These are phyloP conservation scores for Drosophila colorata DNA, from an alignment of 2,888 invertebrate genomes.

Conservation along the genomic window DNA sequence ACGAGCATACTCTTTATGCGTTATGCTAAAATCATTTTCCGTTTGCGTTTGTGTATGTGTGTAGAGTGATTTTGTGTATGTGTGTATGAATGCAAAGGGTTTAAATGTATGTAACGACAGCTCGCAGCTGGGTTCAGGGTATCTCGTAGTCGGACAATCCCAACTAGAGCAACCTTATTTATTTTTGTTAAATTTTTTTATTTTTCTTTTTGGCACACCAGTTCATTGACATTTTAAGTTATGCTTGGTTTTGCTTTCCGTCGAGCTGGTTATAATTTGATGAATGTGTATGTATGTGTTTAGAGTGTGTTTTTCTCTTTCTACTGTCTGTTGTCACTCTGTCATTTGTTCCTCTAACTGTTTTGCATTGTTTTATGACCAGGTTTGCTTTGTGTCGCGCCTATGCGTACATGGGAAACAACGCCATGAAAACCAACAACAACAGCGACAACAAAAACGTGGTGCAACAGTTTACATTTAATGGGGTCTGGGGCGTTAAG, in stretches of 20 bases:
- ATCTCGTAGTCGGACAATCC: too few relatives aligned
- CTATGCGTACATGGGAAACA: slow-evolving; percentile 72
- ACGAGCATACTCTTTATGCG: too few relatives aligned
- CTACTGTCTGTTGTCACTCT: slow-evolving; percentile 29
- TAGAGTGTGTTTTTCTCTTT: slow-evolving; percentile 8
- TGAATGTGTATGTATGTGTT: slow-evolving; percentile 17
- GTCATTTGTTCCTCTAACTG: slow-evolving; percentile 75
- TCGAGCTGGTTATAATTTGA: slow-evolving; percentile 66
- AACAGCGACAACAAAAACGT: slow-evolving; percentile 26
- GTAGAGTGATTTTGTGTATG: too few relatives aligned
- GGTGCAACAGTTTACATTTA: slow-evolving; percentile 80
- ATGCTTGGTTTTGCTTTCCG: slow-evolving; percentile 31
- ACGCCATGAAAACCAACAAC: slow-evolving; percentile 46
- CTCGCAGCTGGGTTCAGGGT: too few relatives aligned
- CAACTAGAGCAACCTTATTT: too few relatives aligned
- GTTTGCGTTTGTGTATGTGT: too few relatives aligned
- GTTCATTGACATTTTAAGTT: slow-evolving; percentile 73
- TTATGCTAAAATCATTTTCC: too few relatives aligned
- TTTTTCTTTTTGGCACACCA: slow-evolving; percentile 48
- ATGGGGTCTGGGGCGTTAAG: slow-evolving; percentile 56
- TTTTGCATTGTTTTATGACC: slow-evolving; percentile 82
- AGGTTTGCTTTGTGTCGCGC: slow-evolving; percentile 59
- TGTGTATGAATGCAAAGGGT: too few relatives aligned
- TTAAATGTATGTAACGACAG: too few relatives aligned
- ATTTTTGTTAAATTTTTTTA: not conserved